Percentiles rank a stretch among this genome's conserved stretches.
Evolutionary conservation across 2,797 vertebrate species (phyloP).

Genomic region (Neosilurus hyrtlii): DNA sequence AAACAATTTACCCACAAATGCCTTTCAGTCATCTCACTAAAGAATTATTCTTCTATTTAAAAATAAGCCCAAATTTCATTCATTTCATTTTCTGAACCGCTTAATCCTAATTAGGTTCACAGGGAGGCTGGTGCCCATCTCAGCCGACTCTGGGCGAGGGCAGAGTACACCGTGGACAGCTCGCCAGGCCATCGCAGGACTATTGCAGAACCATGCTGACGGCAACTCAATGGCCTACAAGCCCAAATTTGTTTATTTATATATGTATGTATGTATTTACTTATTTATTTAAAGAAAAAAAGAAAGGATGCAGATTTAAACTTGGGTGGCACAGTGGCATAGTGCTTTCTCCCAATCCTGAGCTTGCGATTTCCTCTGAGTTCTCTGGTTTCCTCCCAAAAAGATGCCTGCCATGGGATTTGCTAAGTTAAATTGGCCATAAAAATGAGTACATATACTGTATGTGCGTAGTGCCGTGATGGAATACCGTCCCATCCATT

Average conservation of each 20-base stretch:
- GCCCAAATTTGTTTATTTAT: not conserved
- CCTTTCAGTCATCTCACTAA: not conserved
- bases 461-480: not conserved
- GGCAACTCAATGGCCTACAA: no score
- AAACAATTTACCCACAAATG: no score
- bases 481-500: not conserved
- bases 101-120: no score
- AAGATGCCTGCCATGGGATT: not conserved
- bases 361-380: not conserved
- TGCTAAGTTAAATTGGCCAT: not conserved
- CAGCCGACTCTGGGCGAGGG: no score
- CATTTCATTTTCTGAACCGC: no score
- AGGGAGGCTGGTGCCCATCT: no score
- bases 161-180: no score
- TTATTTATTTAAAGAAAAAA: no score
- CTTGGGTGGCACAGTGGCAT: not conserved
- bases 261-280: not conserved
- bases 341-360: not conserved
- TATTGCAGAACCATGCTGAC: no score
- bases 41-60: not conserved
- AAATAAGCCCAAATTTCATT: not conserved
- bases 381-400: not conserved
- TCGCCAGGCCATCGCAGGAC: no score
- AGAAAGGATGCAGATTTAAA: not conserved
- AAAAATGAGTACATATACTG: not conserved